These are phyloP conservation scores for Tricholaema leucomelas DNA, from an alignment of 2,113 vertebrate genomes.

Conservation along the genomic window DNA sequence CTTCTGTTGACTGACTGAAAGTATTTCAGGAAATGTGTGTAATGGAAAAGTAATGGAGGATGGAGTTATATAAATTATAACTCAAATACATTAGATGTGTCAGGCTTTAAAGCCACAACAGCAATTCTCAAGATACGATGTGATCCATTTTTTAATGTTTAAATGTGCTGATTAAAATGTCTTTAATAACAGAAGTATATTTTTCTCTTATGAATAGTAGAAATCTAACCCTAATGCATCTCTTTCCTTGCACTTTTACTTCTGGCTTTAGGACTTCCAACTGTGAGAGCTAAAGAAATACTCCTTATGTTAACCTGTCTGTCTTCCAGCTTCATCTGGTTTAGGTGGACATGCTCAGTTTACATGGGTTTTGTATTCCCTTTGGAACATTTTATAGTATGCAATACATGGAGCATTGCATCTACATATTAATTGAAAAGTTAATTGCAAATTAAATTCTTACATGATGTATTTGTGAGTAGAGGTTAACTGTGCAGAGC, in stretches of 20 bases:
- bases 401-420: neutral
- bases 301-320: neutral
- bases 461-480: neutral
- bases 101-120: neutral
- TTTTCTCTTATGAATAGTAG: neutral
- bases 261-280: neutral
- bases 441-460: neutral
- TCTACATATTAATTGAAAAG: neutral
- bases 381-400: neutral
- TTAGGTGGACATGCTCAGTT: neutral
- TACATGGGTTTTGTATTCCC: neutral
- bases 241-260: neutral
- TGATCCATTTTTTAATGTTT: conserved; percentile 8
- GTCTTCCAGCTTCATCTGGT: neutral
- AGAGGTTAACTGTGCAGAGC: neutral
- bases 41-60: neutral
- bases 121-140: neutral
- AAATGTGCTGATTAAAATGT: conserved; percentile 1
- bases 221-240: neutral
- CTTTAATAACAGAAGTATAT: neutral
- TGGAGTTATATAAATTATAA: neutral
- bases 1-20: neutral
- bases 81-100: neutral
- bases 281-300: neutral
- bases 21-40: neutral